Evolutionary conservation across 2,113 vertebrate genomes (phyloP).

Genomic region (Labrus mixtus): DNA sequence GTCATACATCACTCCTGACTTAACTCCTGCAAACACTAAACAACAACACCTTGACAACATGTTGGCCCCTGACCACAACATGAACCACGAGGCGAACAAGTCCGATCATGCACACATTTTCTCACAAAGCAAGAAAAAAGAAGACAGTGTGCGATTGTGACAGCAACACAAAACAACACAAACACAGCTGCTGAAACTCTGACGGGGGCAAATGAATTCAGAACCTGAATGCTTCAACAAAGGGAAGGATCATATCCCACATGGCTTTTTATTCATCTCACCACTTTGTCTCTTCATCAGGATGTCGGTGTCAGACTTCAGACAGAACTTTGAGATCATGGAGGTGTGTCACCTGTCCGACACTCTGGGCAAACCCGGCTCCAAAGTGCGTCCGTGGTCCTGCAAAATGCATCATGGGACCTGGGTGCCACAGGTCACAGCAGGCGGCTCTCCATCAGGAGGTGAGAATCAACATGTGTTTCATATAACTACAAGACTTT

Average conservation of each 20-base stretch:
- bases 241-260: too few species aligned
- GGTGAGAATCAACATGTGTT: constrained; percentile 32
- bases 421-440: constrained; percentile 74
- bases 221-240: too few species aligned
- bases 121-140: neutral
- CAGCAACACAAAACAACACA: neutral
- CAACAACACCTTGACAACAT: neutral
- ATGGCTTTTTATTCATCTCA: too few species aligned
- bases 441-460: constrained; percentile 67
- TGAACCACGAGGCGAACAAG: neutral
- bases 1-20: neutral
- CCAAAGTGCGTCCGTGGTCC: constrained; percentile 68
- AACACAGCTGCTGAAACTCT: neutral
- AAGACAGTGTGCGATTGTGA: neutral
- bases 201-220: too few species aligned
- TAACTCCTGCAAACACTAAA: neutral
- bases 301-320: constrained; percentile 84
- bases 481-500: too few species aligned
- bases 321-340: constrained; percentile 78
- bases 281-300: constrained; percentile 53
- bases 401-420: constrained; percentile 75
- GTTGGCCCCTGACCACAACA: neutral
- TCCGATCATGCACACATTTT: neutral
- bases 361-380: constrained; percentile 20
- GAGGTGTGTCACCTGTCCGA: constrained; percentile 84